A percentile compares a stretch with the other conserved stretches of the same genome.
Evolutionary conservation across 2,888 invertebrate species (phyloP).

Genomic region (Leptopilina syphax): DNA sequence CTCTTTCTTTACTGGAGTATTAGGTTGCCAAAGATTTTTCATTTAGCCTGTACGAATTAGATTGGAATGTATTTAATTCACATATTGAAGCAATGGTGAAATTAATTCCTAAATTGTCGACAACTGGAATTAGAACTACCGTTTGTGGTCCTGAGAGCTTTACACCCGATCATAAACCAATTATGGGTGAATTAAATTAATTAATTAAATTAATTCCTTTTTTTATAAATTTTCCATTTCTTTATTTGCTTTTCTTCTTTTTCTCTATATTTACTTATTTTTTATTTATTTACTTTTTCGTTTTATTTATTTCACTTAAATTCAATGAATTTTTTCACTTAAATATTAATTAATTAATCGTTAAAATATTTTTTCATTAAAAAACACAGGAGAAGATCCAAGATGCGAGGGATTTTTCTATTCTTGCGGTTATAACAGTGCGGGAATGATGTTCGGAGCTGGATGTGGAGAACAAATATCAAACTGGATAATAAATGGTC

Average conservation of each 20-base stretch:
- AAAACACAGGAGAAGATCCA: conserved; percentile 74
- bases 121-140: conserved; percentile 89
- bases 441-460: conserved; percentile 94
- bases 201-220: no score
- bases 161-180: conserved; percentile 93
- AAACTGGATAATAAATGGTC: conserved; percentile 89
- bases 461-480: conserved; percentile 92
- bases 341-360: not conserved
- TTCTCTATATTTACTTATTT: no score
- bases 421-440: conserved; percentile 93
- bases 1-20: conserved; percentile 17
- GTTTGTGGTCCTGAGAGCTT: conserved; percentile 95
- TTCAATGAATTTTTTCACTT: not conserved
- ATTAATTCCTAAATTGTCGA: conserved; percentile 86
- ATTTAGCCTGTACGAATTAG: conserved; percentile 91
- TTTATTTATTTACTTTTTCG: no score
- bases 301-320: not conserved
- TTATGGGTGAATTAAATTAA: conserved; percentile 81
- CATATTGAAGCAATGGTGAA: conserved; percentile 86
- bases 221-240: no score
- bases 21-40: conserved; percentile 87
- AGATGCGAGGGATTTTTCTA: conserved; percentile 85
- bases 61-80: conserved; percentile 90
- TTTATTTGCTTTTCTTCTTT: no score
- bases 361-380: not conserved